A percentile compares a stretch with the other conserved stretches of the same genome.
Conservation (phyloP, 1,140 invertebrate species). For the Zaprionus lachaisei region DNA sequence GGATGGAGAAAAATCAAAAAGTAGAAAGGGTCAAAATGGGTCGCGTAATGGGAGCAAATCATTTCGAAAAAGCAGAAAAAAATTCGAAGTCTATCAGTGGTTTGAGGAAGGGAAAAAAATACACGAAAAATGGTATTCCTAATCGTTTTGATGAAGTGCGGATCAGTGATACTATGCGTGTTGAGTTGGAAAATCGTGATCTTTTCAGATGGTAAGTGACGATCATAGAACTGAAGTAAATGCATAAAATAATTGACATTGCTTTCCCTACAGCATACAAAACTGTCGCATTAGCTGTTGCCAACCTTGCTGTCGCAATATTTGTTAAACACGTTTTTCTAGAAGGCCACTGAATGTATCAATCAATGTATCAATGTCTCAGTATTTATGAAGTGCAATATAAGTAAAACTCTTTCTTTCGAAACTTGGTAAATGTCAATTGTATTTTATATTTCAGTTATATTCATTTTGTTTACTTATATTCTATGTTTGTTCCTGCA, state of each 20-base stretch:
- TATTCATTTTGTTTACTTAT: neutral
- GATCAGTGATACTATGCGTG: slow-evolving; percentile 57
- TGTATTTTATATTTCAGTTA: neutral
- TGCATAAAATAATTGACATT: neutral
- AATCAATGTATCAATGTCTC: neutral
- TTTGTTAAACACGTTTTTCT: neutral
- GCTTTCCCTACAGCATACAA: neutral
- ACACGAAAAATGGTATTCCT: neutral
- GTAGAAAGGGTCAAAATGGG: neutral
- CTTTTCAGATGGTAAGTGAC: slow-evolving; percentile 46
- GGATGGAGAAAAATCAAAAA: neutral
- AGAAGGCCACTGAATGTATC: neutral
- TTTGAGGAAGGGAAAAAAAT: slow-evolving; percentile 7
- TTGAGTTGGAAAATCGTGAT: slow-evolving; percentile 59
- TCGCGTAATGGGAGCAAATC: neutral
- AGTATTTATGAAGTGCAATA: neutral
- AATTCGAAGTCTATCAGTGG: slow-evolving; percentile 11
- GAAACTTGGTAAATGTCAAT: neutral
- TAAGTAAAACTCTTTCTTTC: neutral
- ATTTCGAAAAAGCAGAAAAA: neutral
- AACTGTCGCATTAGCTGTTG: neutral
- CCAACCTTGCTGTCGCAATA: neutral
- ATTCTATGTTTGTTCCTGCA: too few relatives aligned
- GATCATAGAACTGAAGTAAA: neutral
- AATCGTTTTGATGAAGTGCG: slow-evolving; percentile 51